These are phyloP conservation scores for Uropetala carovei DNA, from an alignment of 2,888 invertebrate genomes.

Conservation along the genomic window DNA sequence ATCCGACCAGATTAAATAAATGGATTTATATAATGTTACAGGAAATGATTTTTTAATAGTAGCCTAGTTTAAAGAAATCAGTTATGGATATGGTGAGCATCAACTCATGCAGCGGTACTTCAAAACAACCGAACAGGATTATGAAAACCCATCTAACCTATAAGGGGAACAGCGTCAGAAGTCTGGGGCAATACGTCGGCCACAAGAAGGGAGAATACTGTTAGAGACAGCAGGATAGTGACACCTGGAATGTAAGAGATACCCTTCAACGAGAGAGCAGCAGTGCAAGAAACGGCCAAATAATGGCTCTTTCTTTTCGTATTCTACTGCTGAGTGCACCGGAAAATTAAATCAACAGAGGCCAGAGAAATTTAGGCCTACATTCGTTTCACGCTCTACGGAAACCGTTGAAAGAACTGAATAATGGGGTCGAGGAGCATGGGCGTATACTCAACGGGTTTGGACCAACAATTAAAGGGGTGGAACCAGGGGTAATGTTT, in stretches of 20 bases:
- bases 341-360: constrained; percentile 51
- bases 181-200: constrained; percentile 99
- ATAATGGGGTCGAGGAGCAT: constrained; percentile 46
- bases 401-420: constrained; percentile 51
- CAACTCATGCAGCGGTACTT: constrained; percentile 63
- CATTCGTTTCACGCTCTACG: constrained; percentile 30
- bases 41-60: constrained; percentile 46
- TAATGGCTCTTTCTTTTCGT: constrained; percentile 43
- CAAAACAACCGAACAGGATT: constrained; percentile 62
- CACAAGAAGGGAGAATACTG: constrained; percentile 99
- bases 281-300: constrained; percentile 63
- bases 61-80: constrained; percentile 34
- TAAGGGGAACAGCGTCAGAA: constrained; percentile 98
- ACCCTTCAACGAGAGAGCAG: constrained; percentile 62
- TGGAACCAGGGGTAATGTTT: constrained; percentile 39
- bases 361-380: constrained; percentile 37
- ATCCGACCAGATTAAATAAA: constrained; percentile 33
- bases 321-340: constrained; percentile 56
- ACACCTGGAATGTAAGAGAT: constrained; percentile 84
- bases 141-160: constrained; percentile 82
- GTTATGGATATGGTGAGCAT: constrained; percentile 59
- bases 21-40: constrained; percentile 48
- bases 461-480: constrained; percentile 46
- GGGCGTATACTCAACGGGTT: constrained; percentile 43
- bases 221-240: constrained; percentile 99